Percentiles rank a stretch among this genome's conserved stretches.
phyloP scores from a whole-genome alignment of 2,113 vertebrate species.

The Pheucticus melanocephalus region DNA sequence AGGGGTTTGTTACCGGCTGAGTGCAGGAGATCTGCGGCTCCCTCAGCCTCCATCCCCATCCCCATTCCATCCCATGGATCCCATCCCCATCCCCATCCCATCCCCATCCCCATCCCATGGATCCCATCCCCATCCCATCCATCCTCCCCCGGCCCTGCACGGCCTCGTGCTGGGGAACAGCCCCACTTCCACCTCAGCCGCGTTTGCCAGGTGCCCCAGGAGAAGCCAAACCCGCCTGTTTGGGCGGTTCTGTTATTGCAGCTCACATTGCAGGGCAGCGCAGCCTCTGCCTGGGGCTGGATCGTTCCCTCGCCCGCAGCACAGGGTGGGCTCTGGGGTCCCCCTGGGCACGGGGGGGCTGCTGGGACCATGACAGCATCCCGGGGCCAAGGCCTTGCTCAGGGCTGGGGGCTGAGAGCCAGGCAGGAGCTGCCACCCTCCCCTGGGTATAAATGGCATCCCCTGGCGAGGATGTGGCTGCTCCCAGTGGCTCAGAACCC shows the following conservation, averaged over 20 bases:
- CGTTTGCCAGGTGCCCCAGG: not conserved
- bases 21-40: not conserved
- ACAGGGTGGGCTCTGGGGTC: accelerated
- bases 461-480: not conserved
- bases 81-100: no score
- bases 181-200: accelerated
- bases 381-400: not conserved
- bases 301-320: not conserved
- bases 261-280: not conserved
- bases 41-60: not conserved
- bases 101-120: not conserved
- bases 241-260: not conserved
- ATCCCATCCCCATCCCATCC: not conserved
- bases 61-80: not conserved
- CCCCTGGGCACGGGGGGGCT: not conserved
- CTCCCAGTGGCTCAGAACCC: not conserved
- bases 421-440: not conserved
- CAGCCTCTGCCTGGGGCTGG: not conserved
- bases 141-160: accelerated
- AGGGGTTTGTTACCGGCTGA: not conserved
- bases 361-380: not conserved
- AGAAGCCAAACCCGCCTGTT: accelerated
- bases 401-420: not conserved
- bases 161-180: not conserved
- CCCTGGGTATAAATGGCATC: not conserved